Evolutionary conservation across 1,140 invertebrate genomes (phyloP), one percentile per base, ranked within the genome.

Genomic region (Zaprionus nigranus): DNA sequence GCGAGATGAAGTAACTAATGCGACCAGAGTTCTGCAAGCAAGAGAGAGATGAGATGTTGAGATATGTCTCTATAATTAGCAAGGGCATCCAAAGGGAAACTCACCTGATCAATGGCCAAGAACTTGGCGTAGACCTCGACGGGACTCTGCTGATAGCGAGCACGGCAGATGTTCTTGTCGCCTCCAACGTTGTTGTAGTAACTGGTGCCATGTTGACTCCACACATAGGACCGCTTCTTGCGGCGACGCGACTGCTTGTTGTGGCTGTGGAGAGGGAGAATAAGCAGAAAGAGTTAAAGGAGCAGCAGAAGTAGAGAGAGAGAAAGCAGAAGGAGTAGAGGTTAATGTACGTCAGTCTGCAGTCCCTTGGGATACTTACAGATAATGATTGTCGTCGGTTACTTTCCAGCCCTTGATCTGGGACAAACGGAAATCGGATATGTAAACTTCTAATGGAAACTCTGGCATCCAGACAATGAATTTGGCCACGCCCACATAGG

Each of bases 391-490:
- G 64, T 96, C 96, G 82, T 97, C 96, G n/a, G 97, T 96, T 36
- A 98, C 96, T 92, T 96, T 96, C 96, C 96, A 97, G 34, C 95
- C 95, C 93, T 98, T 98, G 69, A 99, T 96, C 93, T 98, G 97
- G 53, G 97, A 98, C 11, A 99, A 94, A 71, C 97, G 95, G 54
- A 96, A 95, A 93, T 99, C 98, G 2, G 96, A 95, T 1, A 99
- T 96, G 68, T 96, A 95, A 17, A 99, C 96, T 86, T 98, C 97
- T 46, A 99, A 93, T 0, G 98, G 97, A 81, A 98, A 96, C 92
- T 99, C 98, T 0, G 98, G 98, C 95, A 99, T 98, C 98, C 98
- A 99, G 0, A 99, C 98, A 9, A 96, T 97, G 92, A 99, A 98
- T 71, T 96, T 94, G 1, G 98, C 97, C 46, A 97, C 92, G 7